A percentile compares a stretch with the other conserved stretches of the same genome.
These are phyloP conservation scores for Ptilorrhoa leucosticta DNA, from an alignment of 2,113 vertebrate species.

Conservation along the genomic window DNA sequence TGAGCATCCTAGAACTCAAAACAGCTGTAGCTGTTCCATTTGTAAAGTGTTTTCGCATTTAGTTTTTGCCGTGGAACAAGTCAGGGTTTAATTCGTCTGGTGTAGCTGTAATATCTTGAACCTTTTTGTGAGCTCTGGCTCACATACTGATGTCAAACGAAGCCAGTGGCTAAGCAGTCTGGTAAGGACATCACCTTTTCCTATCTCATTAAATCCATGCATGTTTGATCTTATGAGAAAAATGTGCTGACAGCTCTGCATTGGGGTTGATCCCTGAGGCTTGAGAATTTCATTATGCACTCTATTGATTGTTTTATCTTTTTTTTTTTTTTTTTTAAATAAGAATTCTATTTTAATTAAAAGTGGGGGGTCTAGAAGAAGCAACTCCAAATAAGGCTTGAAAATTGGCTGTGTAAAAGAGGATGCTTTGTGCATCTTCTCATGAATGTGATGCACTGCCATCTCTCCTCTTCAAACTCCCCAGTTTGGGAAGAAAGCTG, in stretches of 20 bases:
- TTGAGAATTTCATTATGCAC: not conserved
- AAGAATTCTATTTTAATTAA: not conserved
- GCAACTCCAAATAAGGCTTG: not conserved
- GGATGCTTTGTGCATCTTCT: not conserved
- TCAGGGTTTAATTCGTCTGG: not conserved
- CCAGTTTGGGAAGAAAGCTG: not conserved
- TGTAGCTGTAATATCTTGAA: not conserved
- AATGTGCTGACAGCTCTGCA: not conserved
- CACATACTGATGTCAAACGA: not conserved
- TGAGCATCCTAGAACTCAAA: not conserved
- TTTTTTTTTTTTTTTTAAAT: not conserved
- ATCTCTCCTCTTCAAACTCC: not conserved
- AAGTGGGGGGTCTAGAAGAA: not conserved
- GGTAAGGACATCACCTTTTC: not conserved
- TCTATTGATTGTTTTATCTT: not conserved
- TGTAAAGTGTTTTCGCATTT: not conserved
- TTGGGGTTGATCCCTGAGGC: not conserved
- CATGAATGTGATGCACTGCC: not conserved
- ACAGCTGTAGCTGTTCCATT: not conserved
- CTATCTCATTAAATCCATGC: not conserved
- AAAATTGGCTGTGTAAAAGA: not conserved
- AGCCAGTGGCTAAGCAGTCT: not conserved
- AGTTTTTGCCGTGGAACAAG: not conserved
- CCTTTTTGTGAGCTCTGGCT: not conserved
- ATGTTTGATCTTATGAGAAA: not conserved